A percentile compares a stretch with the other conserved stretches of the same genome.
Conservation (phyloP, 2,113 vertebrate genomes). For the Ptychochromis oligacanthus region DNA sequence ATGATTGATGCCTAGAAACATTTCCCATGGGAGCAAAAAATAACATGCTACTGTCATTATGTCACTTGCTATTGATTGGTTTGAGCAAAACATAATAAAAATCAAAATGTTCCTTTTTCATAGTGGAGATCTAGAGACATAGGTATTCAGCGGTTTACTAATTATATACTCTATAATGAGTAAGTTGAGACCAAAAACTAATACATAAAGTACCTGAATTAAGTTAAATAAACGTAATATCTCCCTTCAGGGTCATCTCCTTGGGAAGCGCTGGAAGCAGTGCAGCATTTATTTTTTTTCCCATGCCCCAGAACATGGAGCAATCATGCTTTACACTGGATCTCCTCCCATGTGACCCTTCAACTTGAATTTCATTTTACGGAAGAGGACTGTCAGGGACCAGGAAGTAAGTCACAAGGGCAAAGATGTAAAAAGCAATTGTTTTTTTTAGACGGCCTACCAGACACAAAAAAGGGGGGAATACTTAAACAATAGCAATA, state of each 20-base stretch:
- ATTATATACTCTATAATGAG: not conserved
- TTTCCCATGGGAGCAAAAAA: no score
- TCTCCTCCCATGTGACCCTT: not conserved
- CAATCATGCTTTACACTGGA: no score
- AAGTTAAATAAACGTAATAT: not conserved
- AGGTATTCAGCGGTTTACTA: not conserved
- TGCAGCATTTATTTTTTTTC: no score
- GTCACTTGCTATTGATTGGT: not conserved
- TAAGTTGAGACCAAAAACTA: not conserved
- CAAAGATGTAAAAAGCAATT: not conserved
- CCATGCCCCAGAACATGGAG: no score
- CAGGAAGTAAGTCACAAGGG: not conserved
- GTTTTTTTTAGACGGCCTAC: not conserved
- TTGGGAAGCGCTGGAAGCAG: not conserved
- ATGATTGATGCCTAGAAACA: not conserved
- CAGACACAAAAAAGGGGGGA: no score
- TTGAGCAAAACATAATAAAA: not conserved
- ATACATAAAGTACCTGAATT: not conserved
- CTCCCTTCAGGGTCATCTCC: not conserved
- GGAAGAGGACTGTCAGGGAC: not conserved
- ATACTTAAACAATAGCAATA: not conserved
- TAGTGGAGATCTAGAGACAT: not conserved
- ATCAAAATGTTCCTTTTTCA: not conserved
- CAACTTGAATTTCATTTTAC: not conserved
- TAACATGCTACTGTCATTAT: not conserved